Evolutionary conservation across 2,888 invertebrate species (phyloP).

Genomic region (Trichogramma evanescens): DNA sequence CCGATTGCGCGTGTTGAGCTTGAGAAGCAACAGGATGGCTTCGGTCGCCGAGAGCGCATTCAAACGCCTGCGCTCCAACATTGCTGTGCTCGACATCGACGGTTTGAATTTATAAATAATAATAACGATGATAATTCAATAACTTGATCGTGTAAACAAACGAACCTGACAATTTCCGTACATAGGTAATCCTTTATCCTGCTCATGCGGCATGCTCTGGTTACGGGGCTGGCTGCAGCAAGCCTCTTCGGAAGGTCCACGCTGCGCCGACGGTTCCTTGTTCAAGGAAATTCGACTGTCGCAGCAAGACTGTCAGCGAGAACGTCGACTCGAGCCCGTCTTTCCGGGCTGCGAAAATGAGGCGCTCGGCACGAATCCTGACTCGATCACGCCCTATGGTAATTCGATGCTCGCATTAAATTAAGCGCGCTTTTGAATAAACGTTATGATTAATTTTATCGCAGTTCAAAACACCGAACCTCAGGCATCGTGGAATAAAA

Average conservation of each 20-base stretch:
- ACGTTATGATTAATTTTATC: neutral
- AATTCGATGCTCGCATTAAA: slow-evolving; percentile 8
- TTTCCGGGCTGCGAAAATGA: slow-evolving; percentile 67
- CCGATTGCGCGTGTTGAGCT: slow-evolving; percentile 69
- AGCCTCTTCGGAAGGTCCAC: slow-evolving; percentile 66
- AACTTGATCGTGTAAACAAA: neutral
- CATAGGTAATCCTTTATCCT: slow-evolving; percentile 73
- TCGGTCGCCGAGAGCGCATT: slow-evolving; percentile 68
- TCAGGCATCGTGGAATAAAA: slow-evolving; percentile 52
- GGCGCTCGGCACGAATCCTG: slow-evolving; percentile 45
- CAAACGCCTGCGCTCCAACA: slow-evolving; percentile 68
- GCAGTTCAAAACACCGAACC: slow-evolving; percentile 47
- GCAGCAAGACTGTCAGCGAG: slow-evolving; percentile 58
- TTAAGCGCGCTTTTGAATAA: neutral
- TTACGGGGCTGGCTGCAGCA: slow-evolving; percentile 75
- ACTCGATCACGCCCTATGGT: slow-evolving; percentile 29
- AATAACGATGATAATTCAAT: neutral
- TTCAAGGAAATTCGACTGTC: slow-evolving; percentile 68
- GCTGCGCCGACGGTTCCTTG: slow-evolving; percentile 70
- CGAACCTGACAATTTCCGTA: neutral
- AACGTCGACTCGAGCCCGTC: slow-evolving; percentile 52
- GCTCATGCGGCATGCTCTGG: slow-evolving; percentile 78
- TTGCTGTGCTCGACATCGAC: slow-evolving; percentile 76
- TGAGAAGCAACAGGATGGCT: slow-evolving; percentile 69
- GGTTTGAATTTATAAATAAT: slow-evolving; percentile 50